phyloP scores from a whole-genome alignment of 2,888 invertebrate genomes.

The Margaritifera margaritifera region DNA sequence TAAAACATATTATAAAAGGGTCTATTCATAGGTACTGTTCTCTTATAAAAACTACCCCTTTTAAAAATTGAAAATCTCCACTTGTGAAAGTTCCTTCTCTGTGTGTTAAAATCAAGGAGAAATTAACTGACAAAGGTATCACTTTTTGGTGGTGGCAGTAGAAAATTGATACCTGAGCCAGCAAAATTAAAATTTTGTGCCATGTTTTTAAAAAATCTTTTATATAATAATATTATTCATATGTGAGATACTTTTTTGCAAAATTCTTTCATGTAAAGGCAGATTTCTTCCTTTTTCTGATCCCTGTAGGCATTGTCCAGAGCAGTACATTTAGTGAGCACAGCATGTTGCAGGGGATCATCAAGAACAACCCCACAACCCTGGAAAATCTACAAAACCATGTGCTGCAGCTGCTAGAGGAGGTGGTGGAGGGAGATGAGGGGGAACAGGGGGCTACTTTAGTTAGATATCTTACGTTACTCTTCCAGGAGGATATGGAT shows the following conservation, averaged over 20 bases:
- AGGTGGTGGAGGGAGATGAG: slow-evolving; percentile 9
- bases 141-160: no score
- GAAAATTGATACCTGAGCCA: no score
- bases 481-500: slow-evolving; percentile 14
- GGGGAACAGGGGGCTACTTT: slow-evolving; percentile 19
- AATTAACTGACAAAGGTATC: no score
- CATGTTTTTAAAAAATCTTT: background rate
- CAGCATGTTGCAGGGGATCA: slow-evolving; percentile 51
- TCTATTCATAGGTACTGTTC: no score
- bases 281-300: background rate
- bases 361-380: slow-evolving; percentile 49
- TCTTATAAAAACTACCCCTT: no score
- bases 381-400: slow-evolving; percentile 48
- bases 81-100: no score
- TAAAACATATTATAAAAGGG: no score
- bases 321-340: slow-evolving; percentile 40
- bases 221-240: background rate
- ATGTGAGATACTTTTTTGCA: background rate
- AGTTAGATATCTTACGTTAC: slow-evolving; percentile 37
- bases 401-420: slow-evolving; percentile 36
- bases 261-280: background rate
- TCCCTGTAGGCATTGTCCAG: slow-evolving; percentile 44
- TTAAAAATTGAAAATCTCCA: no score
- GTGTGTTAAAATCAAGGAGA: no score
- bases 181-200: background rate